Base-by-base conservation (phyloP, 1,140 invertebrate genomes). In the Leucophenga varia region DNA sequence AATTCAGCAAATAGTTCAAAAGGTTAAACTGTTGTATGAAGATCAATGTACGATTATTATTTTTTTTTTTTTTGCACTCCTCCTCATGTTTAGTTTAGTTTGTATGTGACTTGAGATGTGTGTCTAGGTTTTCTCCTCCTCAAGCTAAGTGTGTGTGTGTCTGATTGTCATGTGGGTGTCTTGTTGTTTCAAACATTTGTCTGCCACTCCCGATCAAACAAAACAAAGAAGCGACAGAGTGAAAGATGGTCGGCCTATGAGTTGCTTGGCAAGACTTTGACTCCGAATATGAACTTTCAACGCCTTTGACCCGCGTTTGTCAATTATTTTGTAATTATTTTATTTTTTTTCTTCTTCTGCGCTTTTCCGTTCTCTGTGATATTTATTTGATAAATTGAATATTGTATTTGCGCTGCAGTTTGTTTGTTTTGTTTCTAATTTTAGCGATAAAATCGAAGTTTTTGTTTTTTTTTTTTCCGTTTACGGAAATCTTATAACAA, bases 271-370 rank as follows among this genome's bases (percentile, higher is more conserved):
- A 8, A 7, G 12, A n/a, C n/a, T 30, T 7, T 7, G 28, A 30
- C 12, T 8, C 28, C 28, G 12, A 7, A 30, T 8, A 8, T 7
- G 28, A 12, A 12, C 7, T 8, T 7, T 8, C 7, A 12, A 42
- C 47, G 32, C 40, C 46, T 54, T n/a, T 51, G 57, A 64, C 54
- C 63, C 47, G 47, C 49, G 43, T 48, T 55, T 65, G 61, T 65
- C 64, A 65, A 65, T 67, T 63, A 60, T 59, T 52, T 58, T 57
- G 59, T 68, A 67, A 65, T 67, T 67, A 65, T 67, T 65, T 65
- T 49, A 38, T 16, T 22, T 47, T 52, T 56, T 44, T 43, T 3
- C n/a, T n/a, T n/a, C n/a, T n/a, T n/a, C n/a, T n/a, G n/a, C n/a
- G n/a, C n/a, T n/a, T n/a, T n/a, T n/a, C n/a, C n/a, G n/a, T n/a